phyloP scores from a whole-genome alignment of 2,888 invertebrate genomes.

The Synanthedon vespiformis region DNA sequence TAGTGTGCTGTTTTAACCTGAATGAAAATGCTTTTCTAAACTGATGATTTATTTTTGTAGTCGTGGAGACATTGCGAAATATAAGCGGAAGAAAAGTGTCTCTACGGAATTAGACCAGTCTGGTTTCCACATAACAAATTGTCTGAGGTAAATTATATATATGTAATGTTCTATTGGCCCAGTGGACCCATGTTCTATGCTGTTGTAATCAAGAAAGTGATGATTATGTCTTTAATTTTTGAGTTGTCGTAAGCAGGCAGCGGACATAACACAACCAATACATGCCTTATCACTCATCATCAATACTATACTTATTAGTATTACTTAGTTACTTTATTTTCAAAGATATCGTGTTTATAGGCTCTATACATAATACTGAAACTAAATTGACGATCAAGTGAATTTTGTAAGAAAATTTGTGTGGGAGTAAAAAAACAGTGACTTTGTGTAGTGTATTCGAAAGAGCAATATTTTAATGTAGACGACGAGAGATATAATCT shows the following conservation, averaged over 20 bases:
- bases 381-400: too few relatives aligned
- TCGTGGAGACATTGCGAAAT: constrained; percentile 30
- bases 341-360: too few relatives aligned
- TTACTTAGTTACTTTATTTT: too few relatives aligned
- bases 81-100: constrained; percentile 26
- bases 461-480: constrained; percentile 42
- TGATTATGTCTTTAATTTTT: too few relatives aligned
- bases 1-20: constrained; percentile 3
- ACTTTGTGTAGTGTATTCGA: constrained; percentile 35
- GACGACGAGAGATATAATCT: constrained; percentile 40
- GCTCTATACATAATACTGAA: too few relatives aligned
- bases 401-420: constrained; percentile 22
- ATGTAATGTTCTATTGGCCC: too few relatives aligned
- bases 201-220: too few relatives aligned
- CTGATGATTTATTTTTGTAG: constrained; percentile 29
- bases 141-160: background rate
- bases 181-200: too few relatives aligned
- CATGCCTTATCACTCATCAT: too few relatives aligned
- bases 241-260: too few relatives aligned
- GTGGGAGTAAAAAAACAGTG: constrained; percentile 47
- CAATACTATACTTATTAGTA: too few relatives aligned
- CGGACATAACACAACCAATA: too few relatives aligned
- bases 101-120: constrained; percentile 15
- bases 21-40: constrained; percentile 5
- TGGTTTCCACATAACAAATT: constrained; percentile 3